phyloP scores from a whole-genome alignment of 2,888 invertebrate species.

The Biston stratarius region DNA sequence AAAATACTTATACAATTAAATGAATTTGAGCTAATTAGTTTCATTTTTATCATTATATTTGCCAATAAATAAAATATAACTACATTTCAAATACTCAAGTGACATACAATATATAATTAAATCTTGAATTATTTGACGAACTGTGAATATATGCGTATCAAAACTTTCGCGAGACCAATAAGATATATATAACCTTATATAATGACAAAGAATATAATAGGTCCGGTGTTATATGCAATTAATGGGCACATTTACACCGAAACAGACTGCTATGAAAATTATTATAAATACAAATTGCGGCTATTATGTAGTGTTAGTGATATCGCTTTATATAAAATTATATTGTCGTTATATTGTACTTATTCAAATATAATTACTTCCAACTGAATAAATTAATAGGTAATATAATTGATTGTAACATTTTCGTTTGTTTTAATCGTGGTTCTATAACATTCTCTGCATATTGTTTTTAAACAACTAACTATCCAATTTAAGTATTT shows the following conservation, averaged over 20 bases:
- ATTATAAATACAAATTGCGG: constrained; percentile 6
- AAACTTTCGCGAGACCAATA: constrained; percentile 3
- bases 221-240: not conserved
- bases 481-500: not conserved
- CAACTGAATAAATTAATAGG: constrained; percentile 1
- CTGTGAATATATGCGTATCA: not conserved
- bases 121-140: not conserved
- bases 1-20: no score
- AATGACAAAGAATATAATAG: not conserved
- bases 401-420: not conserved
- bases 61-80: not conserved
- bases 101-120: no score
- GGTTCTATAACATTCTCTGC: not conserved
- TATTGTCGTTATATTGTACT: constrained; percentile 5
- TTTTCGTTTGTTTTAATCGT: constrained; percentile 1
- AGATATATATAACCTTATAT: not conserved
- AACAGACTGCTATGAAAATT: constrained; percentile 9
- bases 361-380: constrained; percentile 18
- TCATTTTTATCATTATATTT: not conserved
- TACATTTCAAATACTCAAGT: not conserved
- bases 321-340: constrained; percentile 6
- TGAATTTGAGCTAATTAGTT: not conserved
- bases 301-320: constrained; percentile 17
- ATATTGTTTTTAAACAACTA: not conserved
- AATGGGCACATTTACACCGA: constrained; percentile 1